A percentile compares a stretch with the other conserved stretches of the same genome.
Conservation (phyloP, 2,888 invertebrate species). For the Catonia carolina region DNA sequence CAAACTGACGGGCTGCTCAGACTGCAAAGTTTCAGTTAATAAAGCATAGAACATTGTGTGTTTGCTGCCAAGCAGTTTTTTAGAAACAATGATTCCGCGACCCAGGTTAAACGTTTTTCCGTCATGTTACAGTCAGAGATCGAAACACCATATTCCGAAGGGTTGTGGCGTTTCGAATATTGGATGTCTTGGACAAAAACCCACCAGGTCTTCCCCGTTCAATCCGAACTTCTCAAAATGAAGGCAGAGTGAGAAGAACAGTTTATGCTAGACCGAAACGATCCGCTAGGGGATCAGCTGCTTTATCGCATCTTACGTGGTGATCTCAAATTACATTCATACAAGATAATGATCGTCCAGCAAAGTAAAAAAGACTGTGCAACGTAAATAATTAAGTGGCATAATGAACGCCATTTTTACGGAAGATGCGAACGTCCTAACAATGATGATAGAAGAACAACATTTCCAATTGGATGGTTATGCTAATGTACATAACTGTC, state of each 20-base stretch:
- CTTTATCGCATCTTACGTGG: constrained; percentile 4
- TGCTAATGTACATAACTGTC: too few species aligned
- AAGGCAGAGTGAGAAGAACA: not conserved
- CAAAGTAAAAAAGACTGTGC: not conserved
- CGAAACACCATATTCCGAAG: constrained; percentile 12
- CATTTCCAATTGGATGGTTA: too few species aligned
- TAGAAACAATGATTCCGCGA: constrained; percentile 17
- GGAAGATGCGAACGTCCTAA: not conserved
- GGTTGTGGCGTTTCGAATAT: constrained; percentile 6
- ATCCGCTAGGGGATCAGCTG: constrained; percentile 2
- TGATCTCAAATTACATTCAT: constrained; percentile 9
- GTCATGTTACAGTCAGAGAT: constrained; percentile 9
- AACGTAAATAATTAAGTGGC: not conserved
- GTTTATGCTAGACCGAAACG: constrained; percentile 9
- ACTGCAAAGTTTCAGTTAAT: constrained; percentile 3
- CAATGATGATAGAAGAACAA: too few species aligned
- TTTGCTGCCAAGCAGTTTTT: constrained; percentile 14
- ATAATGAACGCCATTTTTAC: constrained; percentile 29
- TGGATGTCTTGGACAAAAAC: not conserved
- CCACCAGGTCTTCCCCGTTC: not conserved
- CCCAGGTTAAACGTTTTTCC: constrained; percentile 15
- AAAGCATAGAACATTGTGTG: constrained; percentile 13
- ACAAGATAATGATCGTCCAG: constrained; percentile 3
- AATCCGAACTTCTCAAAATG: not conserved
- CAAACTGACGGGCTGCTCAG: not conserved